A percentile compares a stretch with the other conserved stretches of the same genome.
phyloP scores from a whole-genome alignment of 2,113 vertebrate species.

The Ophiodon elongatus region DNA sequence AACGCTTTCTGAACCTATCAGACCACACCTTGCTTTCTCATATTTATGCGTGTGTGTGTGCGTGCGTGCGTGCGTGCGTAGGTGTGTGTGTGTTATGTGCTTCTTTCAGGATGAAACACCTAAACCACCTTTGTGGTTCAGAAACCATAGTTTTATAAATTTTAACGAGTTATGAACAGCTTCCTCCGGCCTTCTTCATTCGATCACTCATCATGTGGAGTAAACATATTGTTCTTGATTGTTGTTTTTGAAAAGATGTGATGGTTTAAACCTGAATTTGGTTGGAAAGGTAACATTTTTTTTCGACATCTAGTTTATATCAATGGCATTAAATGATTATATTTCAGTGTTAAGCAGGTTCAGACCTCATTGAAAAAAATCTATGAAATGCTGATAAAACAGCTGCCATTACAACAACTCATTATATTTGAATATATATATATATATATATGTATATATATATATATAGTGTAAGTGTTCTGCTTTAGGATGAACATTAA shows the following conservation, averaged over 20 bases:
- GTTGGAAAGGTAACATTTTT: background rate
- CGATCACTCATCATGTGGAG: background rate
- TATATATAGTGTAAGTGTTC: too few species aligned
- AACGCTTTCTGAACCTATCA: constrained; percentile 23
- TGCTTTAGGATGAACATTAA: background rate
- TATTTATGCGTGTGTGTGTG: background rate
- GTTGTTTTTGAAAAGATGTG: background rate
- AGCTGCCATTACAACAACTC: background rate
- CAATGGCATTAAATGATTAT: background rate
- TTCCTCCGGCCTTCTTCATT: background rate
- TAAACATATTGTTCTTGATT: too few species aligned
- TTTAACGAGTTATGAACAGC: background rate
- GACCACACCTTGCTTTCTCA: constrained; percentile 59
- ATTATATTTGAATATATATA: too few species aligned
- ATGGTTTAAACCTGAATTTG: too few species aligned
- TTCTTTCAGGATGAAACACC: background rate
- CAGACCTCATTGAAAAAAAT: background rate
- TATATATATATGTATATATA: too few species aligned
- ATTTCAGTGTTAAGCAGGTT: background rate
- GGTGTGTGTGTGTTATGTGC: background rate
- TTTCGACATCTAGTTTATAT: background rate
- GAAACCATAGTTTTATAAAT: background rate
- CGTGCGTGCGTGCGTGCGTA: background rate
- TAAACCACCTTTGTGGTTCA: background rate
- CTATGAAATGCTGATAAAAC: background rate